Base-by-base conservation (phyloP, 2,888 invertebrate genomes). In the Metopia argyrocephala region DNA sequence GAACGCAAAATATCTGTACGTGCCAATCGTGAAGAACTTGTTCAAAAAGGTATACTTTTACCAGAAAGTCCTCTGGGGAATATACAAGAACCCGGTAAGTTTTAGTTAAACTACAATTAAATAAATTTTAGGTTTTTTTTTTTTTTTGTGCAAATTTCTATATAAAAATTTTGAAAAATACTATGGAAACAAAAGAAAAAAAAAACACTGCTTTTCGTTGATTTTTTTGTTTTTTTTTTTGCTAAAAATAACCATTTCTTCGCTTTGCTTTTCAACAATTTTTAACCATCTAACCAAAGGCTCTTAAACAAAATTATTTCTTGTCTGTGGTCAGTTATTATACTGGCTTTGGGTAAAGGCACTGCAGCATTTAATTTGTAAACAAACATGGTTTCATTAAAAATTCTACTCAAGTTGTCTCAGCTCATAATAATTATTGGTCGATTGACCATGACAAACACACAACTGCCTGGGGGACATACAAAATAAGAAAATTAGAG, bases 1-100 rank as follows among this genome's bases (percentile, higher is more conserved):
- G 98, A 98, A 92, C 94, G 98, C 91, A 98, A 98, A 93, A 98
- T 98, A 93, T 98, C 98, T 91, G 96, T 98, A 93, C 95, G 98
- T 92, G 97, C 97, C 91, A 97, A 97, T 92, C 94, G 98, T 92
- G 98, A 98, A 92, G 98, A 98, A 91, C 93, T 98, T 93, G 96
- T 98, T 91, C 96, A 97, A 92, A 97, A 97, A 92, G 98, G 98
- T 89, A 97, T 98, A 87, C 93, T 98, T 85, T 91, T 96, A 90
- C 96, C 97, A 87, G 97, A 97, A 90, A 96, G 95, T 92, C 95
- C 96, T 85, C 93, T 95, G 88, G 94, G 95, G 86, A 94, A 95
- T 85, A 95, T 96, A 91, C 94, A 95, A 90, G 95, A 96, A 93
- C 94, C 93, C 91, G 94, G 96, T 96, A 90, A 93, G 94, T 90